phyloP scores from a whole-genome alignment of 2,888 invertebrate species.

The Liopterus haemorrhoidalis region DNA sequence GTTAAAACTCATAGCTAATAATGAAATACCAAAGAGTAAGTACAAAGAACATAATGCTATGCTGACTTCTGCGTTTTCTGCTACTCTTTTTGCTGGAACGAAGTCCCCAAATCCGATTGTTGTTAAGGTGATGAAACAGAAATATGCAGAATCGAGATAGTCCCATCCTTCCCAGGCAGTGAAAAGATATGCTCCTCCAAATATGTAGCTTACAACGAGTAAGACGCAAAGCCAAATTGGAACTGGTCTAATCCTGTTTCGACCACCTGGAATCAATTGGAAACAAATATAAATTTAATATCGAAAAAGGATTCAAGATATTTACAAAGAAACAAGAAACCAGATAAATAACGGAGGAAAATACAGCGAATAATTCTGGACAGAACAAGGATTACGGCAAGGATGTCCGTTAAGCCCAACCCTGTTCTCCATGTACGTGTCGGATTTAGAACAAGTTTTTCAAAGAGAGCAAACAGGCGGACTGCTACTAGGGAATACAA shows the following conservation, averaged over 20 bases:
- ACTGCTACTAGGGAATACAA: too few relatives aligned
- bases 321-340: too few relatives aligned
- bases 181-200: slow-evolving; percentile 83
- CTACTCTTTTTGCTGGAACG: slow-evolving; percentile 73
- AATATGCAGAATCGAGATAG: slow-evolving; percentile 83
- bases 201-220: slow-evolving; percentile 81
- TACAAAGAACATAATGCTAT: slow-evolving; percentile 88
- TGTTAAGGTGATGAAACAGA: slow-evolving; percentile 89
- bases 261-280: too few relatives aligned
- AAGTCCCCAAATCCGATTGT: slow-evolving; percentile 92
- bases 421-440: too few relatives aligned
- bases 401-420: too few relatives aligned
- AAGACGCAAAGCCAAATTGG: slow-evolving; percentile 87
- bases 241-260: slow-evolving; percentile 60
- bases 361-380: too few relatives aligned
- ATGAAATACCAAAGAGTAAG: slow-evolving; percentile 86
- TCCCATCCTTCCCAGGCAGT: slow-evolving; percentile 81
- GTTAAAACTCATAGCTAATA: slow-evolving; percentile 95
- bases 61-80: slow-evolving; percentile 51
- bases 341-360: too few relatives aligned
- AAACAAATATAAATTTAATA: slow-evolving; percentile 49
- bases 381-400: too few relatives aligned
- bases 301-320: slow-evolving; percentile 9
- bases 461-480: too few relatives aligned
- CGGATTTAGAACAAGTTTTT: too few relatives aligned